phyloP scores from a whole-genome alignment of 2,113 vertebrate genomes.

The Setophaga coronata region DNA sequence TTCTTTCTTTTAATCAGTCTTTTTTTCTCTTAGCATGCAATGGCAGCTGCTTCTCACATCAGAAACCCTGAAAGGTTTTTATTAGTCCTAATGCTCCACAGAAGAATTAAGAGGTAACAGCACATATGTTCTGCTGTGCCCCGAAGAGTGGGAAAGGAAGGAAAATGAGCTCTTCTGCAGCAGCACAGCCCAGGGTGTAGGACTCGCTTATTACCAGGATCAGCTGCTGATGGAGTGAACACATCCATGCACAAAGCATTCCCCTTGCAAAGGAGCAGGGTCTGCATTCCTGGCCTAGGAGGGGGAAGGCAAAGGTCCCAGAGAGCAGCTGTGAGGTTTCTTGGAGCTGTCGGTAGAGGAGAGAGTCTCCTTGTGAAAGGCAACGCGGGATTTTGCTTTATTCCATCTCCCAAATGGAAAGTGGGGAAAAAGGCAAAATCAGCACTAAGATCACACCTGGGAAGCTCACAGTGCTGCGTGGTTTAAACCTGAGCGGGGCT shows the following conservation, averaged over 20 bases:
- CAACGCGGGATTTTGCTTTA: background rate
- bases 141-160: background rate
- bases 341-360: background rate
- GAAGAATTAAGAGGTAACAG: constrained; percentile 44
- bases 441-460: background rate
- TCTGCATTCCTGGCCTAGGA: background rate
- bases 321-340: background rate
- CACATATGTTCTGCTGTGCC: background rate
- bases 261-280: background rate
- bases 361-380: constrained; percentile 10
- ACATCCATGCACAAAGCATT: background rate
- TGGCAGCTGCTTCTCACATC: constrained; percentile 19
- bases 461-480: background rate
- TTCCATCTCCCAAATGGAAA: constrained; percentile 7
- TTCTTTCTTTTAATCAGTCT: background rate
- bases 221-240: background rate
- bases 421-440: background rate
- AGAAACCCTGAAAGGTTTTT: constrained; percentile 50
- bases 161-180: background rate
- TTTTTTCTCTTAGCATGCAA: constrained; percentile 16
- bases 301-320: constrained; percentile 27
- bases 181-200: background rate
- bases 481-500: background rate
- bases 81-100: constrained; percentile 22
- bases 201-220: background rate